A percentile compares a stretch with the other conserved stretches of the same genome.
Evolutionary conservation across 2,797 vertebrate species (phyloP).

Genomic region (Eupleurogrammus muticus): DNA sequence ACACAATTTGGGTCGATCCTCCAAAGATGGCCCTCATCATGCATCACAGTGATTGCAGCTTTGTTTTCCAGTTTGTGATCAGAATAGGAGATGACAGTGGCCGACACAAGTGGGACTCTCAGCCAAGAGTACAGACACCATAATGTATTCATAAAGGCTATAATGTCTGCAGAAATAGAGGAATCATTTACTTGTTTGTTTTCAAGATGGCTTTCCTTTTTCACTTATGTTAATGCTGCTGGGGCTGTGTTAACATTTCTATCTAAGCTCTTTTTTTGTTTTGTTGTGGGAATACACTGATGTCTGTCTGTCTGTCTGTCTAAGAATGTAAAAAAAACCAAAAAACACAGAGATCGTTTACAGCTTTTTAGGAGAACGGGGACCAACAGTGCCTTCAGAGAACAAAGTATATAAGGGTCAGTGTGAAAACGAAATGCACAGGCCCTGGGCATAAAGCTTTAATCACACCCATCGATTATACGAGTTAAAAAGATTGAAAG

Average conservation of each 20-base stretch:
- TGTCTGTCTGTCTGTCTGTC: conserved; percentile 5
- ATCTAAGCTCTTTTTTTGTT: conserved; percentile 45
- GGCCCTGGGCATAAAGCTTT: conserved; percentile 54
- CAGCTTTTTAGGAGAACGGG: conserved; percentile 5
- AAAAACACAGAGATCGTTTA: no score
- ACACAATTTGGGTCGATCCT: conserved; percentile 74
- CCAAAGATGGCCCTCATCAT: conserved; percentile 75
- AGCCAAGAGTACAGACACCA: conserved; percentile 52
- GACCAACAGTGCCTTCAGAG: conserved; percentile 21
- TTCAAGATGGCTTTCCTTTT: conserved; percentile 56
- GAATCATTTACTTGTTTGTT: conserved; percentile 68
- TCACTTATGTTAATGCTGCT: conserved; percentile 59
- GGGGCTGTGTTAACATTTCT: conserved; percentile 41
- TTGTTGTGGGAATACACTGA: conserved; percentile 44
- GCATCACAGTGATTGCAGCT: conserved; percentile 74
- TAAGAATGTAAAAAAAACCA: no score
- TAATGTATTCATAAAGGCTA: conserved; percentile 69
- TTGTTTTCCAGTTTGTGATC: conserved; percentile 80
- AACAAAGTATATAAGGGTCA: conserved; percentile 30
- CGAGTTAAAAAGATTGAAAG: conserved; percentile 41
- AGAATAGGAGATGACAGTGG: conserved; percentile 76
- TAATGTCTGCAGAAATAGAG: conserved; percentile 51
- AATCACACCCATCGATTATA: conserved; percentile 68
- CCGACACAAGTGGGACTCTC: conserved; percentile 55
- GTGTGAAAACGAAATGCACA: conserved; percentile 61